Percentiles rank a stretch among this genome's conserved stretches.
phyloP scores from a whole-genome alignment of 37 sponge, comb jelly and placozoan species.

The Aphrocallistes beatrix region DNA sequence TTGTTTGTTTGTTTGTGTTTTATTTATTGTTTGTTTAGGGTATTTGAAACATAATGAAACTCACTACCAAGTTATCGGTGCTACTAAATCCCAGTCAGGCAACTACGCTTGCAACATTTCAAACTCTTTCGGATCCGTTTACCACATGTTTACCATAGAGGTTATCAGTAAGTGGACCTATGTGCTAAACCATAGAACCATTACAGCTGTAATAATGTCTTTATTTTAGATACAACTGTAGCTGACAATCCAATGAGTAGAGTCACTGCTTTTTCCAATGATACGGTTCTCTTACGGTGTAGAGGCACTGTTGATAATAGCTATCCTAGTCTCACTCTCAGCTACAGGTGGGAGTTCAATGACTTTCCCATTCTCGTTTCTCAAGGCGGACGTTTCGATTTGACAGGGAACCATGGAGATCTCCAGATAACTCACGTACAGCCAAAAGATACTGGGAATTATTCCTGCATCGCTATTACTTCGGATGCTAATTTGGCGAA shows the following conservation, averaged over 20 bases:
- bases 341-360: background rate
- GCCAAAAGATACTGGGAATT: background rate
- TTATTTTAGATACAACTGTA: background rate
- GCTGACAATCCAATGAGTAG: background rate
- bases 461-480: background rate
- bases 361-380: background rate
- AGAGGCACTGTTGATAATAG: background rate
- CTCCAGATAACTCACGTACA: background rate
- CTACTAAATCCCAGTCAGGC: background rate
- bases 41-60: background rate
- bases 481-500: background rate
- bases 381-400: background rate
- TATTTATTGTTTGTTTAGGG: background rate
- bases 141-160: background rate
- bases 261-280: background rate
- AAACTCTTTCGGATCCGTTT: background rate
- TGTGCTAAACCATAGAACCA: background rate
- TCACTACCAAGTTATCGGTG: background rate
- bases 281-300: background rate
- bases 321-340: background rate
- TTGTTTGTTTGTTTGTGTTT: background rate
- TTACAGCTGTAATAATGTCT: background rate
- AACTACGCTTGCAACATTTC: background rate
- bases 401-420: background rate
- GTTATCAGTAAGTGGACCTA: background rate